A percentile compares a stretch with the other conserved stretches of the same genome.
These are phyloP conservation scores for Dolichopus griseipennis DNA, from an alignment of 2,888 invertebrate genomes.

Conservation along the genomic window DNA sequence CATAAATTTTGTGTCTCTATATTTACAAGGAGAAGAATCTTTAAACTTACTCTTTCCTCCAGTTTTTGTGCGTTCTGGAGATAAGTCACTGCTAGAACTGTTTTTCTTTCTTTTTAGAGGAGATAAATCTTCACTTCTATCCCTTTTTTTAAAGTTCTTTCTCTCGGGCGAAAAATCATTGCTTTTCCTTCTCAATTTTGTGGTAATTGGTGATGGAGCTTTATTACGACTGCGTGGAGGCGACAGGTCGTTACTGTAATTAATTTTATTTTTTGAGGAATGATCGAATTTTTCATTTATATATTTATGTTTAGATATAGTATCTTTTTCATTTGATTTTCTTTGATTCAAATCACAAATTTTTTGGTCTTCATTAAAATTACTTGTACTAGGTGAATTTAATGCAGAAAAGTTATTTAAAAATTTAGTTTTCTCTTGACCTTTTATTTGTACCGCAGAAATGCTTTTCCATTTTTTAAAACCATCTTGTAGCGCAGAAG, in stretches of 20 bases:
- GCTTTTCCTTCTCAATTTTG: slow-evolving; percentile 26
- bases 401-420: background rate
- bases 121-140: slow-evolving; percentile 19
- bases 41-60: too few species aligned
- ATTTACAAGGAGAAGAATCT: too few species aligned
- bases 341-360: too few species aligned
- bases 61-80: too few species aligned
- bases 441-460: slow-evolving; percentile 16
- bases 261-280: too few species aligned
- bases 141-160: background rate
- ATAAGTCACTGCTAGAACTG: background rate
- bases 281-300: too few species aligned
- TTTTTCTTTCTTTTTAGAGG: slow-evolving; percentile 16
- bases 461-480: slow-evolving; percentile 39
- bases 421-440: background rate
- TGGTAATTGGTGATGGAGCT: too few species aligned
- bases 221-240: too few species aligned
- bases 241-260: too few species aligned
- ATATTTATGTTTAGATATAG: too few species aligned
- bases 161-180: slow-evolving; percentile 12
- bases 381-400: background rate
- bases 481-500: background rate
- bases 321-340: too few species aligned
- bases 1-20: too few species aligned
- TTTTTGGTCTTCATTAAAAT: slow-evolving; percentile 26